Evolutionary conservation across 2,113 vertebrate species (phyloP).

Genomic region (Eolophus roseicapilla): DNA sequence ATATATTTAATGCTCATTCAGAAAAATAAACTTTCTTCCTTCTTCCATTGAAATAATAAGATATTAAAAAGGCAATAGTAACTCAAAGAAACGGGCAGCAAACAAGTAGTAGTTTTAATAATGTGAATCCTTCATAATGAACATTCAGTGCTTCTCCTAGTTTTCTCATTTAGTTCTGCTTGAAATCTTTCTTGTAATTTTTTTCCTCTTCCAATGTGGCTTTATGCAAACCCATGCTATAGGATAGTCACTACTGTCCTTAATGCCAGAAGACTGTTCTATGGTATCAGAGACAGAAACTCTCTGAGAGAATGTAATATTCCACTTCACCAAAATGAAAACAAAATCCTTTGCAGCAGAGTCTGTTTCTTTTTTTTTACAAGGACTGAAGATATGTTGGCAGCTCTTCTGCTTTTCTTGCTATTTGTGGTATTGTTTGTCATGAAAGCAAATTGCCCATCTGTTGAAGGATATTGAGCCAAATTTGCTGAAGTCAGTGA

Average conservation of each 20-base stretch:
- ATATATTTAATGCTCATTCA: background rate
- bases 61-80: background rate
- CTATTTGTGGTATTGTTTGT: constrained; percentile 51
- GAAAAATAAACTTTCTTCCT: background rate
- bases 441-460: constrained; percentile 37
- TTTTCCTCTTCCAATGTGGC: background rate
- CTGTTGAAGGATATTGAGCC: background rate
- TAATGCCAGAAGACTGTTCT: background rate
- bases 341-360: background rate
- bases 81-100: background rate
- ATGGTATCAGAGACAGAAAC: background rate
- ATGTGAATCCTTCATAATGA: background rate
- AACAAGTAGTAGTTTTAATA: background rate
- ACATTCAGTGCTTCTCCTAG: background rate
- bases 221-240: background rate
- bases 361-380: background rate
- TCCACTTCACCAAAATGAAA: background rate
- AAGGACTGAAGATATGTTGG: background rate
- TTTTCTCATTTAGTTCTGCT: background rate
- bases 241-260: background rate
- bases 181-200: background rate
- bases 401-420: background rate
- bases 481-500: constrained; percentile 21
- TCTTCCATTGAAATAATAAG: background rate
- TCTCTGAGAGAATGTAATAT: background rate